Conservation (phyloP, 2,113 vertebrate genomes). For the Callaeas wilsoni region DNA sequence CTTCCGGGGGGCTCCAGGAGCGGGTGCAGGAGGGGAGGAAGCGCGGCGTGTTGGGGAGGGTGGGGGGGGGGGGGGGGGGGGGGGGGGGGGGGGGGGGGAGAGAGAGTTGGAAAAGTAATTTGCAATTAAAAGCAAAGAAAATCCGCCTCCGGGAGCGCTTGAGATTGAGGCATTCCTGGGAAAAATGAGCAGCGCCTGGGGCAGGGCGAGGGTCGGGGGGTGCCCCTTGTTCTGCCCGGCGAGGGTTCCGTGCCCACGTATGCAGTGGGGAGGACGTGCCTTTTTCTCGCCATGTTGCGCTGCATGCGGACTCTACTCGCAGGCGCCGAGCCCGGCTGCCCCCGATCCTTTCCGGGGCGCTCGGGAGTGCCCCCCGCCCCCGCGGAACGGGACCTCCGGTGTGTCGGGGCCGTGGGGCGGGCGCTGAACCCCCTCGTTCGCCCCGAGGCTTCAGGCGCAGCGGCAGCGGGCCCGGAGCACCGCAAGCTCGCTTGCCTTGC, state of each 20-base stretch:
- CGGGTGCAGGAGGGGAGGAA: background rate
- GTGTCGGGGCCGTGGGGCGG: background rate
- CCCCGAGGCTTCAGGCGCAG: background rate
- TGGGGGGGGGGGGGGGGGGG: too few species aligned
- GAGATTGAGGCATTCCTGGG: background rate
- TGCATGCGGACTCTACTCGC: slow-evolving; percentile 36
- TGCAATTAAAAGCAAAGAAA: slow-evolving; percentile 21
- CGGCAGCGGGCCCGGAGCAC: background rate
- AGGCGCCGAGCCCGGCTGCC: background rate
- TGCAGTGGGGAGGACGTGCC: slow-evolving; percentile 67
- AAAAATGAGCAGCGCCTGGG: background rate
- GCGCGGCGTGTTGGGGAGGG: background rate
- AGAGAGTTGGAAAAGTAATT: slow-evolving; percentile 3
- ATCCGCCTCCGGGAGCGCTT: background rate
- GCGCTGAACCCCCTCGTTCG: background rate
- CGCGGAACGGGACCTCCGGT: background rate
- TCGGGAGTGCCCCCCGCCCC: background rate
- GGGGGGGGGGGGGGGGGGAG: too few species aligned
- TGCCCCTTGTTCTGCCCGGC: slow-evolving; percentile 23
- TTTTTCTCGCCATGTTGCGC: slow-evolving; percentile 88
- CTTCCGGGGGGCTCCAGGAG: background rate
- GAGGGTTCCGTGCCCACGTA: slow-evolving; percentile 69
- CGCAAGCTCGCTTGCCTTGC: background rate
- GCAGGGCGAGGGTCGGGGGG: background rate
- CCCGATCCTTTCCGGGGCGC: background rate